A percentile compares a stretch with the other conserved stretches of the same genome.
These are phyloP conservation scores for Drosophila tani DNA, from an alignment of 1,140 invertebrate species.

Conservation along the genomic window DNA sequence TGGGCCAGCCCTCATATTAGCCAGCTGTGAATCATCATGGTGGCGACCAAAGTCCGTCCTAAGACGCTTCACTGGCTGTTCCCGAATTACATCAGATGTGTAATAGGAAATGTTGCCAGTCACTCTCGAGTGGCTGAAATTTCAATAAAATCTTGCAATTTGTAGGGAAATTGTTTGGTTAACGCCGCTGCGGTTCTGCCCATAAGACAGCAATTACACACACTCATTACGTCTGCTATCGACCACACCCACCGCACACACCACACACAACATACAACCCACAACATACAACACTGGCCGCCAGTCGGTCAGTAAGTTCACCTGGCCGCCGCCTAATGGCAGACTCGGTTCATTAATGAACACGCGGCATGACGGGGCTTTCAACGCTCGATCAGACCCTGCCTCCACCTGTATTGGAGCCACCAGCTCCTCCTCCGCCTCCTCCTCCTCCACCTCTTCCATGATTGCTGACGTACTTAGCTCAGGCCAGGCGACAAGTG, in stretches of 20 bases:
- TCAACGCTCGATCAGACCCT: constrained; percentile 40
- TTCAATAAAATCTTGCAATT: constrained; percentile 39
- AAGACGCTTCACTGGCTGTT: constrained; percentile 53
- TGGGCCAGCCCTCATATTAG: constrained; percentile 9
- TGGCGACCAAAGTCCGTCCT: constrained; percentile 15
- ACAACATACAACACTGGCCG: constrained; percentile 8
- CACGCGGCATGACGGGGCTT: constrained; percentile 64
- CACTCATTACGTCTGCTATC: constrained; percentile 19
- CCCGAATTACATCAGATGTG: constrained; percentile 54
- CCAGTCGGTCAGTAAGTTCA: constrained; percentile 32
- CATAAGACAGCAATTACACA: constrained; percentile 59
- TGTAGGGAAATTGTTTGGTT: constrained; percentile 32
- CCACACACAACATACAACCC: background rate
- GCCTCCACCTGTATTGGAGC: background rate
- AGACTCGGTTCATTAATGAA: constrained; percentile 68
- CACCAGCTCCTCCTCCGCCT: background rate
- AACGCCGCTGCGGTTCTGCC: constrained; percentile 39
- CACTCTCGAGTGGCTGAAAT: constrained; percentile 43
- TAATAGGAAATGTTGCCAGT: constrained; percentile 50
- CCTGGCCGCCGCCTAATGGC: constrained; percentile 47
- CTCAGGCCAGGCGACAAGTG: constrained; percentile 50
- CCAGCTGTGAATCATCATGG: constrained; percentile 25
- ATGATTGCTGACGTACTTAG: constrained; percentile 28
- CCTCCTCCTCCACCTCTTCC: background rate
- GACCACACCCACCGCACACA: constrained; percentile 51